Base-by-base conservation (phyloP, 1,140 invertebrate genomes). In the Holotrichia oblita region DNA sequence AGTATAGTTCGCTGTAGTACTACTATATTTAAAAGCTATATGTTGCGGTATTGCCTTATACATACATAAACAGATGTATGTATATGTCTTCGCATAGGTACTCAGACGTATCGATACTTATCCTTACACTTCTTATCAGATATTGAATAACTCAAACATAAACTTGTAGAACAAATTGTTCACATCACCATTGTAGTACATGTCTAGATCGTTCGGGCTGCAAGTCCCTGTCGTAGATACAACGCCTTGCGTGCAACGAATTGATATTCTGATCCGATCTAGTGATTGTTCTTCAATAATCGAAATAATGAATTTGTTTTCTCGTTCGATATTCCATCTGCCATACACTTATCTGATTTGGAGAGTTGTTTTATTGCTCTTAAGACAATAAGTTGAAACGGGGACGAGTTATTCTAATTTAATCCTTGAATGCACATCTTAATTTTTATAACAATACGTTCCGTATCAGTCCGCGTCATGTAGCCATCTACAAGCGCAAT, bases 231-330 rank as follows among this genome's bases (percentile, higher is more conserved):
- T 14, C 59, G 20, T 20, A n/a, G 7, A 17, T 48, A 17, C 44
- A 9, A 22, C 61, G 22, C 61, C 61, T 69, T 69, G 61, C 22
- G 61, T 27, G 61, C 61, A 69, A 24, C 27, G 22, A 69, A 69
- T 69, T 27, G 61, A 69, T 69, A 69, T 69, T 69, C 61, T 20
- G 61, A 69, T 69, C 20, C 61, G 61, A 69, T 69, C 61, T 69
- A 69, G 22, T 6, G 61, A 69, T 22, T 10, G 61, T 69, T 27
- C 22, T 69, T 69, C 61, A 69, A 69, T 69, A 69, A 69, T 69
- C 61, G 61, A 69, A 69, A 69, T 34, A 34, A 69, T 69, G 61
- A 69, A 69, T 69, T 69, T 69, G 61, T 69, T 69, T 27, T 24
- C 22, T 9, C 22, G 12, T 69, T 22, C 20, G 61, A 69, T 69